Conservation (phyloP, 2,888 invertebrate species). For the Camponotus fellah region DNA sequence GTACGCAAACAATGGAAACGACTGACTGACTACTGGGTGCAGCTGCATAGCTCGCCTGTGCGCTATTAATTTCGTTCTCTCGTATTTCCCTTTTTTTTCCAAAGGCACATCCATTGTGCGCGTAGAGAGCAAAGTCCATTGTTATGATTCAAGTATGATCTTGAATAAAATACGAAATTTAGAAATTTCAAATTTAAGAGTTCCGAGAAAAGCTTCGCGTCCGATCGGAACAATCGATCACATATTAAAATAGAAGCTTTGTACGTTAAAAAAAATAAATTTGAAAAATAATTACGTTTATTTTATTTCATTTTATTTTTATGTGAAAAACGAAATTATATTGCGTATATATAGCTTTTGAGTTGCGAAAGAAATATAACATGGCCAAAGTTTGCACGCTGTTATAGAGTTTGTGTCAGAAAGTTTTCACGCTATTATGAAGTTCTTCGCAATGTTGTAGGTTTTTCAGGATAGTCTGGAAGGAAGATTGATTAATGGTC, state of each 20-base stretch:
- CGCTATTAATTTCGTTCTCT: slow-evolving; percentile 45
- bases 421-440: slow-evolving; percentile 56
- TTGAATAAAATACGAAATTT: slow-evolving; percentile 23
- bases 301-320: not conserved
- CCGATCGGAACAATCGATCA: not conserved
- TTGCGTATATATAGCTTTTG: slow-evolving; percentile 27
- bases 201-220: not conserved
- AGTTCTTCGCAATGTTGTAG: slow-evolving; percentile 51
- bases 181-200: not conserved
- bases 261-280: not conserved
- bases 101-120: slow-evolving; percentile 10
- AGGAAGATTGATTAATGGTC: slow-evolving; percentile 53
- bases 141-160: slow-evolving; percentile 16
- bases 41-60: slow-evolving; percentile 13
- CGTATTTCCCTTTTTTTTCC: slow-evolving; percentile 8
- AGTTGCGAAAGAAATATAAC: slow-evolving; percentile 40
- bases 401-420: slow-evolving; percentile 39
- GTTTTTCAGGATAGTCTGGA: slow-evolving; percentile 44
- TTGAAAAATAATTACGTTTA: not conserved
- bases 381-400: slow-evolving; percentile 30
- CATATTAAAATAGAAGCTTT: not conserved
- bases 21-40: slow-evolving; percentile 43
- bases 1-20: slow-evolving; percentile 42
- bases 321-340: slow-evolving; percentile 2
- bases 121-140: not conserved